Evolutionary conservation across 1,140 invertebrate genomes (phyloP).

Genomic region (Capitella teleta): DNA sequence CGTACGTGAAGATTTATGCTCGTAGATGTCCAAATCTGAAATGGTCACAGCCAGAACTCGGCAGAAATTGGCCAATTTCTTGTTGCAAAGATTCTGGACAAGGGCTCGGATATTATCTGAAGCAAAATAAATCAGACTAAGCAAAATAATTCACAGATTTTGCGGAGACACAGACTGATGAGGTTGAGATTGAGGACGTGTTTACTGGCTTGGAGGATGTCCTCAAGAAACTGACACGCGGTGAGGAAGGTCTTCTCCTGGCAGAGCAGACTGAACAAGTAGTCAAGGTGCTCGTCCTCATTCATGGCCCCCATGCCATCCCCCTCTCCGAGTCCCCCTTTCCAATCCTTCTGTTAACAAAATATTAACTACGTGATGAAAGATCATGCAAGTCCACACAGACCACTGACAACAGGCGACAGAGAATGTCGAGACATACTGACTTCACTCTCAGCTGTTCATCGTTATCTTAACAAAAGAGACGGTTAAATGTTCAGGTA

Average conservation of each 20-base stretch:
- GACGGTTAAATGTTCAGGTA: neutral
- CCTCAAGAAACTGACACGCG: slow-evolving; percentile 38
- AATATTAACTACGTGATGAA: neutral
- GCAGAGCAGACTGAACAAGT: slow-evolving; percentile 33
- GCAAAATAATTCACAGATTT: neutral
- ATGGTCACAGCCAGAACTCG: slow-evolving; percentile 39
- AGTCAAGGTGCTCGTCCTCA: slow-evolving; percentile 32
- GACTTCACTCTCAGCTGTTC: slow-evolving; percentile 6
- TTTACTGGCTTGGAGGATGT: slow-evolving; percentile 30
- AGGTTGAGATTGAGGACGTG: slow-evolving; percentile 30
- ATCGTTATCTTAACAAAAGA: slow-evolving; percentile 3
- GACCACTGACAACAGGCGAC: neutral
- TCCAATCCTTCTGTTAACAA: neutral
- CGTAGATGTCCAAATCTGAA: slow-evolving; percentile 40
- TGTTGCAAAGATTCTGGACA: no score
- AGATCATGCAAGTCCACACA: neutral
- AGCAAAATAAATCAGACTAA: neutral
- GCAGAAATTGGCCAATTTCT: slow-evolving; percentile 38
- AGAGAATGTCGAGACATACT: slow-evolving; percentile 6
- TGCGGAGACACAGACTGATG: slow-evolving; percentile 24
- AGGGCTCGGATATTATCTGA: neutral
- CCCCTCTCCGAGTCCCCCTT: neutral
- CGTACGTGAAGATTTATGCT: slow-evolving; percentile 40
- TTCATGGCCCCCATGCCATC: slow-evolving; percentile 10
- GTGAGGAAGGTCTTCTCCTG: slow-evolving; percentile 33